Base-by-base conservation (phyloP, 2,113 vertebrate genomes). In the Ctenomys sociabilis region DNA sequence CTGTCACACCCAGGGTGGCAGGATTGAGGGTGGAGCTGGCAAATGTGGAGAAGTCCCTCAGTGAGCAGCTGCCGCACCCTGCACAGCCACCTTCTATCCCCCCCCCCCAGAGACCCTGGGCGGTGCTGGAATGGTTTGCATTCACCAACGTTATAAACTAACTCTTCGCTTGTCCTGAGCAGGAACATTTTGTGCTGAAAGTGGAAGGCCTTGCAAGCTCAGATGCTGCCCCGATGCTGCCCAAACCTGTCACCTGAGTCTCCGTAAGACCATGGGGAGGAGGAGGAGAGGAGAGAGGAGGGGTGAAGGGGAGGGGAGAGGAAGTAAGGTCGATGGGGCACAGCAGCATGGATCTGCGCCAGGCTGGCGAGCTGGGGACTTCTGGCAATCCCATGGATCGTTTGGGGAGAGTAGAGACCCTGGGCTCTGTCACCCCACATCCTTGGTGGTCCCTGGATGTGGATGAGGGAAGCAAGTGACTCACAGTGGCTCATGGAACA, bases 291-390 rank as follows among this genome's bases (percentile, higher is more conserved):
- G 21, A 37, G n/a, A n/a, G 70, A 72, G 70, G 21, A 1, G 5
- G 5, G 8, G 21, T n/a, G n/a, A 37, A 1, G 5, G 5, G 8
- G 21, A 37, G n/a, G n/a, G n/a, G n/a, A n/a, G n/a, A n/a, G n/a
- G n/a, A n/a, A n/a, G n/a, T n/a, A n/a, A n/a, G n/a, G n/a, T n/a
- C 19, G 17, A 17, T 3, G n/a, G 66, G 14, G 30, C n/a, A 40
- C 22, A 10, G 21, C 70, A 72, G 70, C 5, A 17, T 22, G 21
- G n/a, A 10, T 10, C 70, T 22, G n/a, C 3, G 1, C n/a, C 70
- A 10, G 19, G n/a, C 68, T 72, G n/a, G 35, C 3, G 7, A n/a
- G 35, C 1, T 6, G 68, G 30, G 66, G 66, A 17, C n/a, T n/a
- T n/a, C n/a, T n/a, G n/a, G n/a, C n/a, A n/a, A n/a, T 63, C 10